Percentiles rank a stretch among this genome's conserved stretches.
phyloP scores from a whole-genome alignment of 2,113 vertebrate genomes.

The Lepus americanus region DNA sequence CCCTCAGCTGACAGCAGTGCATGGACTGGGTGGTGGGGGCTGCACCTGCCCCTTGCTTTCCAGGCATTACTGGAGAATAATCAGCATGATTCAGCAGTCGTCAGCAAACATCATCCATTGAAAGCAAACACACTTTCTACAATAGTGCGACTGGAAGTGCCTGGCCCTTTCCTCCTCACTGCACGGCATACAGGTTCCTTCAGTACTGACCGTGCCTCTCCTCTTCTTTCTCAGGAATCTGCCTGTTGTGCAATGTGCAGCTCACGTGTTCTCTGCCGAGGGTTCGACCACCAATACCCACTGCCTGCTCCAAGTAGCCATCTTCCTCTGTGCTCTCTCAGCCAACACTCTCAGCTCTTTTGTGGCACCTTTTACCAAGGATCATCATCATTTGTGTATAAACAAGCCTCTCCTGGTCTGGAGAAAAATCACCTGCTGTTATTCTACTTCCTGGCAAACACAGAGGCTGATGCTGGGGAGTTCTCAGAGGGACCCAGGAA shows the following conservation, averaged over 20 bases:
- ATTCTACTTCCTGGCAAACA: conserved; percentile 8
- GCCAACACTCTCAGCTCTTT: neutral
- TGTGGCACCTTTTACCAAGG: neutral
- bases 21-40: too few species aligned
- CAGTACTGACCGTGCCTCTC: neutral
- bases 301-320: neutral
- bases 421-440: neutral
- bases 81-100: too few species aligned
- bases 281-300: neutral
- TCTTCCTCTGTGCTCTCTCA: neutral
- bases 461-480: neutral
- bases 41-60: too few species aligned
- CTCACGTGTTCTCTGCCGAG: neutral
- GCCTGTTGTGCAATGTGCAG: neutral
- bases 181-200: neutral
- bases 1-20: too few species aligned
- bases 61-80: too few species aligned
- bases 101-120: too few species aligned
- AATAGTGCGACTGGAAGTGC: neutral
- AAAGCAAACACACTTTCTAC: too few species aligned
- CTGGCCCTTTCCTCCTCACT: neutral
- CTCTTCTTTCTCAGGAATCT: neutral
- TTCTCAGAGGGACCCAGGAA: neutral
- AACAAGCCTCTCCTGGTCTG: neutral
- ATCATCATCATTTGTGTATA: neutral